These are phyloP conservation scores for Boloria selene DNA, from an alignment of 2,888 invertebrate species.

Conservation along the genomic window DNA sequence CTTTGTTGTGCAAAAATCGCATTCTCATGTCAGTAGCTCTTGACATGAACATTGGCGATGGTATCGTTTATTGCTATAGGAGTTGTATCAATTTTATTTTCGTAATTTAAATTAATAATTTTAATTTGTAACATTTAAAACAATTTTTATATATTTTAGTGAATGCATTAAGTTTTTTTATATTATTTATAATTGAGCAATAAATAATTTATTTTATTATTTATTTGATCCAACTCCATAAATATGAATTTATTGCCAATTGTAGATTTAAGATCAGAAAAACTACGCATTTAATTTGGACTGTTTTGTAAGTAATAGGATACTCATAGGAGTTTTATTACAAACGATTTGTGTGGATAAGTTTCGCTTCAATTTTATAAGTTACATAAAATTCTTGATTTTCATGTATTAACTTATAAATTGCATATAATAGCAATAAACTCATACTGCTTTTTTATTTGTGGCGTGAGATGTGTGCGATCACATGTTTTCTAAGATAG, in stretches of 20 bases:
- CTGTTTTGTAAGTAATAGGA: constrained; percentile 5
- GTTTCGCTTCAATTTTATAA: neutral
- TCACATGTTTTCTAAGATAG: constrained; percentile 22
- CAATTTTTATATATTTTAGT: neutral
- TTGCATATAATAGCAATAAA: constrained; percentile 7
- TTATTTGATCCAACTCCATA: constrained; percentile 32
- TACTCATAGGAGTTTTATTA: neutral
- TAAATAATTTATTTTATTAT: too few species aligned
- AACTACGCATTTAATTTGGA: constrained; percentile 6
- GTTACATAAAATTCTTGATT: neutral
- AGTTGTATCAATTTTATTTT: constrained; percentile 27
- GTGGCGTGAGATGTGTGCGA: constrained; percentile 5
- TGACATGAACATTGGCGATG: constrained; percentile 20
- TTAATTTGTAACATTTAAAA: constrained; percentile 7
- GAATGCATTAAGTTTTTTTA: neutral
- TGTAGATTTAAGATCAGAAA: constrained; percentile 6
- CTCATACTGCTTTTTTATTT: constrained; percentile 8
- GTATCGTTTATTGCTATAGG: neutral
- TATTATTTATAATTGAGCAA: too few species aligned
- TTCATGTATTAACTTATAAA: constrained; percentile 3
- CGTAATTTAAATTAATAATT: constrained; percentile 28
- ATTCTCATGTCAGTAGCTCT: constrained; percentile 36
- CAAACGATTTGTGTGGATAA: constrained; percentile 3
- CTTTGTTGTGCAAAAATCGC: constrained; percentile 15
- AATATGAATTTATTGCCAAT: constrained; percentile 20